phyloP scores from a whole-genome alignment of 2,113 vertebrate genomes.

The Butorides virescens region DNA sequence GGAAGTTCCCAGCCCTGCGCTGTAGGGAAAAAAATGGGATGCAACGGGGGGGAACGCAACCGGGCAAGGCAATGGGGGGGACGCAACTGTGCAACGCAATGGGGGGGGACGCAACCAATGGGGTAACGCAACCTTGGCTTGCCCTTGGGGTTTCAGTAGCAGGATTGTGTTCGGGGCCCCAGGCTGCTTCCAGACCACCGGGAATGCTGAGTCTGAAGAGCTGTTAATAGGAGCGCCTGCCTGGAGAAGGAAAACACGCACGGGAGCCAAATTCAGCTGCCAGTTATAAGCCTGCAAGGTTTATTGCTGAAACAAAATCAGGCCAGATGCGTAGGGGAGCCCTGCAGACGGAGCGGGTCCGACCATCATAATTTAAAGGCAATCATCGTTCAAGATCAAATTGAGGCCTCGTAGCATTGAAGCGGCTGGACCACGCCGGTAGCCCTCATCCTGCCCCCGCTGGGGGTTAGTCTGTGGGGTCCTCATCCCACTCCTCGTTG shows the following conservation, averaged over 20 bases:
- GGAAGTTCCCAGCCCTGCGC: background rate
- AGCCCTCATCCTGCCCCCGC: accelerated
- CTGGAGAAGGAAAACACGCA: background rate
- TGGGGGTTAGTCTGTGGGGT: background rate
- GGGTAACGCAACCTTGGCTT: background rate
- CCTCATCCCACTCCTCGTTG: background rate
- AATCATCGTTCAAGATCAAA: accelerated
- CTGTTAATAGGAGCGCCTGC: background rate
- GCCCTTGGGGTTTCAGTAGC: background rate
- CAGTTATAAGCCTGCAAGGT: background rate
- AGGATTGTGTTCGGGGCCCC: background rate
- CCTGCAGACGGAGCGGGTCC: background rate
- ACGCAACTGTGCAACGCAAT: too few relatives aligned
- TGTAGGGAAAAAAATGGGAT: background rate
- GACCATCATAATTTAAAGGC: background rate
- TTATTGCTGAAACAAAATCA: background rate
- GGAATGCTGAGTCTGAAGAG: background rate
- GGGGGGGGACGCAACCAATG: background rate
- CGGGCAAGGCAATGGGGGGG: background rate
- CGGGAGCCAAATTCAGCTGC: background rate
- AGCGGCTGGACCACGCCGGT: accelerated
- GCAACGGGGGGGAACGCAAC: accelerated
- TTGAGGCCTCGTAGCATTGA: accelerated
- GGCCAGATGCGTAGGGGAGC: accelerated
- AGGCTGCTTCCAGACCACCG: background rate